A percentile compares a stretch with the other conserved stretches of the same genome.
These are phyloP conservation scores for Tribolium madens DNA, from an alignment of 1,140 invertebrate genomes.

Conservation along the genomic window DNA sequence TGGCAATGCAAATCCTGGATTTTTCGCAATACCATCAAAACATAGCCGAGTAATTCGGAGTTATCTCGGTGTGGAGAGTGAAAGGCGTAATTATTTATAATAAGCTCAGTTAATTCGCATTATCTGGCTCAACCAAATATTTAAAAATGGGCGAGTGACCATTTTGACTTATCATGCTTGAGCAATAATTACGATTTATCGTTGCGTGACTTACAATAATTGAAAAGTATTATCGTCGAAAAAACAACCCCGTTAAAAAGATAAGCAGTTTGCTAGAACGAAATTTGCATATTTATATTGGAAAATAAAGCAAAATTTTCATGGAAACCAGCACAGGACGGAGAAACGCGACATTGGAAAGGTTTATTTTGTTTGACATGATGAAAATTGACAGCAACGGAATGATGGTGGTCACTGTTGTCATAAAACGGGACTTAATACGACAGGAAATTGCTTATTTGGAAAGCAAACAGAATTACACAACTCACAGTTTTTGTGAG, in stretches of 20 bases:
- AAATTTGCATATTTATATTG: constrained; percentile 20
- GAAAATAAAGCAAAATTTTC: constrained; percentile 6
- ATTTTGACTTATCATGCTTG: neutral
- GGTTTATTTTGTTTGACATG: constrained; percentile 6
- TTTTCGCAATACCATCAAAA: constrained; percentile 1
- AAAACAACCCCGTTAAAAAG: constrained; percentile 26
- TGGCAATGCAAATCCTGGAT: neutral
- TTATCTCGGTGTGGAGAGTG: constrained; percentile 8
- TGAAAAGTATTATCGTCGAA: constrained; percentile 16
- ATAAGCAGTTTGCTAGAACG: constrained; percentile 7
- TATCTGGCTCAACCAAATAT: neutral
- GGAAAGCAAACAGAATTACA: constrained; percentile 14
- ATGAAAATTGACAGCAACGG: neutral
- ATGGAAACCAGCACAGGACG: neutral
- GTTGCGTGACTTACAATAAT: constrained; percentile 26
- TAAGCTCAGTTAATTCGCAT: neutral
- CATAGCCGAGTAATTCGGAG: neutral
- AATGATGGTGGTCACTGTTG: constrained; percentile 2
- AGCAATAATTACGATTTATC: constrained; percentile 21
- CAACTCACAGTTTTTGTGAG: neutral
- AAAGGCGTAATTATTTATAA: constrained; percentile 24
- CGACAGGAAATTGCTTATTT: constrained; percentile 26
- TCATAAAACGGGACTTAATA: constrained; percentile 4
- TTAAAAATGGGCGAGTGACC: neutral
- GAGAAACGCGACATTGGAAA: neutral